A percentile compares a stretch with the other conserved stretches of the same genome.
Conservation (phyloP, 2,113 vertebrate species). For the Gopherus evgoodei region DNA sequence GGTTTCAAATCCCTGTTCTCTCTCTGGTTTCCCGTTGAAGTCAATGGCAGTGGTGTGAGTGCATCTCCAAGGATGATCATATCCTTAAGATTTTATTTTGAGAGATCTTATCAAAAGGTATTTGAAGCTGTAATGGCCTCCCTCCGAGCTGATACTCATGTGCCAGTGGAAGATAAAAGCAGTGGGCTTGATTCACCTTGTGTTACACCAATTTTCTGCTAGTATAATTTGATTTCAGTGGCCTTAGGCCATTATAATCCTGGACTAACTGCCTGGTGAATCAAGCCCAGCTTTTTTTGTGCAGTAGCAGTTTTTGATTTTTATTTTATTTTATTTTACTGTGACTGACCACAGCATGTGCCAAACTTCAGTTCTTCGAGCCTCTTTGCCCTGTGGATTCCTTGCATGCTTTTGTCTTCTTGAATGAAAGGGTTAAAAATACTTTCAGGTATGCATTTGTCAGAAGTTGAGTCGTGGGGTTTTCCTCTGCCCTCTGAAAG, state of each 20-base stretch:
- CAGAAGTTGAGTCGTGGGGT: conserved; percentile 1
- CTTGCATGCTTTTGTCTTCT: background rate
- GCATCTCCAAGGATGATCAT: background rate
- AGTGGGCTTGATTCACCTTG: background rate
- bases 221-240: background rate
- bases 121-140: fast-evolving
- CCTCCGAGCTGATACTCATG: background rate
- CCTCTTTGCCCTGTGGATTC: background rate
- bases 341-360: fast-evolving
- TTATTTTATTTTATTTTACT: background rate
- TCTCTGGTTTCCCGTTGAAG: background rate
- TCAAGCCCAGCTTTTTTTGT: background rate
- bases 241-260: background rate
- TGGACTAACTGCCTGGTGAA: background rate
- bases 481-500: background rate
- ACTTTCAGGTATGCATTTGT: background rate
- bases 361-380: background rate
- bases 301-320: background rate
- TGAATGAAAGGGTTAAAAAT: background rate
- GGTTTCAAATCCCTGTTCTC: fast-evolving
- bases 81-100: background rate
- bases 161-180: background rate
- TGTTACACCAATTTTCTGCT: background rate
- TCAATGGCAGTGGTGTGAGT: background rate
- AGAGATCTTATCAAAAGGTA: background rate